Percentiles rank a stretch among this genome's conserved stretches.
These are phyloP conservation scores for Mus spretus DNA, from an alignment of 2,797 vertebrate genomes.

Conservation along the genomic window DNA sequence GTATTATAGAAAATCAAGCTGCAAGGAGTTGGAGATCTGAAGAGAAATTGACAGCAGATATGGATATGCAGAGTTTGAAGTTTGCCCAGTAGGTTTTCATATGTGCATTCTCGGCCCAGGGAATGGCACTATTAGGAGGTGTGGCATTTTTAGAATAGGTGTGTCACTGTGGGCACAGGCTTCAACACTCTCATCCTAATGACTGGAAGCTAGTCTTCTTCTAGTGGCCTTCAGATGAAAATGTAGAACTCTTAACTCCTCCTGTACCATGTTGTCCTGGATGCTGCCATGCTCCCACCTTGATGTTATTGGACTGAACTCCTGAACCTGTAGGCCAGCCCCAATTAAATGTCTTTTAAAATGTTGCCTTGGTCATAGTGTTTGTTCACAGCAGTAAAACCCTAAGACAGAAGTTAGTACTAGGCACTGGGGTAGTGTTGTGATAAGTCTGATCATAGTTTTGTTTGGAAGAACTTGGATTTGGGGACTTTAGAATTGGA, in stretches of 20 bases:
- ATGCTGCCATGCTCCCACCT: background rate
- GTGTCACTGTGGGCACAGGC: background rate
- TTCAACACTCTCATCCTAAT: background rate
- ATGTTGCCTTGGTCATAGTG: too few relatives aligned
- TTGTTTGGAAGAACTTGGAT: too few relatives aligned
- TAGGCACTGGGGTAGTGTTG: too few relatives aligned
- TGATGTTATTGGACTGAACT: background rate
- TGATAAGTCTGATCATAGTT: too few relatives aligned
- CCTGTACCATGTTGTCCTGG: background rate
- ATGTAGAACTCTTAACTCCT: background rate
- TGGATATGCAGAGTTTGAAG: too few relatives aligned
- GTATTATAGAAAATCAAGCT: too few relatives aligned
- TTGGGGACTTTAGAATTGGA: too few relatives aligned
- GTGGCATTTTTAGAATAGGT: background rate
- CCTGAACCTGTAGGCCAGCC: background rate
- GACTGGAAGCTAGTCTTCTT: background rate
- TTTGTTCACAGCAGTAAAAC: too few relatives aligned
- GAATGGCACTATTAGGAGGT: background rate
- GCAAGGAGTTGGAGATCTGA: too few relatives aligned
- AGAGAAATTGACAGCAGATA: too few relatives aligned
- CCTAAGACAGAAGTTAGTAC: too few relatives aligned
- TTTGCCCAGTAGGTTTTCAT: too few relatives aligned
- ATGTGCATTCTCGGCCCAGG: background rate
- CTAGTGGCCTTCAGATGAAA: background rate
- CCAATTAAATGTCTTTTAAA: background rate